Evolutionary conservation across 2,888 invertebrate species (phyloP).

Genomic region (Leptinotarsa haldemani): DNA sequence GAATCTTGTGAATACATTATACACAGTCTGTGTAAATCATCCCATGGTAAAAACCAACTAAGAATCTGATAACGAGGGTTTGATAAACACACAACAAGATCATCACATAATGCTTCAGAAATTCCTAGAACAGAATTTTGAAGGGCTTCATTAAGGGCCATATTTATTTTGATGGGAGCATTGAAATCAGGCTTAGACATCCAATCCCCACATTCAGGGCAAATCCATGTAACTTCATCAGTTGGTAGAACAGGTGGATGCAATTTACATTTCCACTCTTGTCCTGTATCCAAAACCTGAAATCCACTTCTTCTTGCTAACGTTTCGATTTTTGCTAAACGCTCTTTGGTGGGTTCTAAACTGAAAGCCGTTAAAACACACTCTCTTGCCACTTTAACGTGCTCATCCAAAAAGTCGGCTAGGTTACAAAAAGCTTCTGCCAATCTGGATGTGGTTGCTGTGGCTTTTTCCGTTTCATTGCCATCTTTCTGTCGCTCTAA

Average conservation of each 20-base stretch:
- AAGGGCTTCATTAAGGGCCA: conserved; percentile 65
- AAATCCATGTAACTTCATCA: conserved; percentile 61
- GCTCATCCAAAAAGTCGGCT: conserved; percentile 71
- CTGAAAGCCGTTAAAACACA: conserved; percentile 82
- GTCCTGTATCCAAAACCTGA: conserved; percentile 64
- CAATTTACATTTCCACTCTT: conserved; percentile 62
- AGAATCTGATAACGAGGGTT: conserved; percentile 79
- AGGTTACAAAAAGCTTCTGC: conserved; percentile 75
- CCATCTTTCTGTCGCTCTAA: conserved; percentile 74
- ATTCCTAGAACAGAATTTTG: conserved; percentile 75
- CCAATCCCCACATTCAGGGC: conserved; percentile 62
- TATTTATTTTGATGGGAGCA: conserved; percentile 58
- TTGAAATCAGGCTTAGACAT: conserved; percentile 61
- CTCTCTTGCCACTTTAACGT: conserved; percentile 75
- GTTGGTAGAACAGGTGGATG: conserved; percentile 60
- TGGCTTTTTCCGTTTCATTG: conserved; percentile 67
- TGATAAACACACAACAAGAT: conserved; percentile 77
- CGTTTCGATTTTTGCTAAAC: conserved; percentile 71
- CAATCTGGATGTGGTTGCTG: conserved; percentile 71
- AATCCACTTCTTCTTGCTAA: conserved; percentile 68
- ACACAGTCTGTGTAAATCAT: conserved; percentile 70
- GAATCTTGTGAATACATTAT: conserved; percentile 70
- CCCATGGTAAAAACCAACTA: conserved; percentile 77
- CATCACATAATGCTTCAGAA: conserved; percentile 75
- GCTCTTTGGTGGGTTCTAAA: conserved; percentile 74